These are phyloP conservation scores for Microhierax caerulescens DNA, from an alignment of 2,797 vertebrate species.

Conservation along the genomic window DNA sequence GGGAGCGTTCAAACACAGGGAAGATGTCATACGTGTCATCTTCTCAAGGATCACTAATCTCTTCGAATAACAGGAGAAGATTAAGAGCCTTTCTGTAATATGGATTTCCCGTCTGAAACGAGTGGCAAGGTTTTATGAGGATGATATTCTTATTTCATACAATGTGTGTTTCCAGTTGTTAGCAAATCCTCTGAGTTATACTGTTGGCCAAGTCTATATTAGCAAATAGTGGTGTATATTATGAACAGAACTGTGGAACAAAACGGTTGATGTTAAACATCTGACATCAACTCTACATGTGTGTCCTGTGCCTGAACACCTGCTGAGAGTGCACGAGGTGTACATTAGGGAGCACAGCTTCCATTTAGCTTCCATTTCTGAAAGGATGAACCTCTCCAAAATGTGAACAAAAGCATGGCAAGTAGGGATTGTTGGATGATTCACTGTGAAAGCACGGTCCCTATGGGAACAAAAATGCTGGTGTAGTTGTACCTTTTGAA, in stretches of 20 bases:
- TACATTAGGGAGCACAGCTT: background rate
- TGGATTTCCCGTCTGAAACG: background rate
- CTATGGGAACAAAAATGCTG: background rate
- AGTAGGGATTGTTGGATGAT: background rate
- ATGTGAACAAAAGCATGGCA: background rate
- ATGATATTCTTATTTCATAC: background rate
- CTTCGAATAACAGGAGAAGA: background rate
- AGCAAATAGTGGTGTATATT: background rate
- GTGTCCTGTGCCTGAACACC: background rate
- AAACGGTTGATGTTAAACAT: background rate
- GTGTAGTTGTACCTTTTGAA: background rate
- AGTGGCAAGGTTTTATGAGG: background rate
- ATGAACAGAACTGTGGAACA: background rate
- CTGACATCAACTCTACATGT: background rate
- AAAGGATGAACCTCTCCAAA: background rate
- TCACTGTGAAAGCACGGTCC: background rate
- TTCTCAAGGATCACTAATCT: background rate
- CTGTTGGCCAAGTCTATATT: background rate
- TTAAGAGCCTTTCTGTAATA: background rate
- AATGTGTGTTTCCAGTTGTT: background rate
- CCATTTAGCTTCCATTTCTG: background rate
- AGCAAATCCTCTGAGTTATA: background rate
- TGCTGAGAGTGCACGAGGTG: background rate
- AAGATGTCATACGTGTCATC: accelerated
- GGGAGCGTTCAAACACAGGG: background rate